Evolutionary conservation across 2,888 invertebrate genomes (phyloP).

Genomic region (Ectropis crepuscularia): DNA sequence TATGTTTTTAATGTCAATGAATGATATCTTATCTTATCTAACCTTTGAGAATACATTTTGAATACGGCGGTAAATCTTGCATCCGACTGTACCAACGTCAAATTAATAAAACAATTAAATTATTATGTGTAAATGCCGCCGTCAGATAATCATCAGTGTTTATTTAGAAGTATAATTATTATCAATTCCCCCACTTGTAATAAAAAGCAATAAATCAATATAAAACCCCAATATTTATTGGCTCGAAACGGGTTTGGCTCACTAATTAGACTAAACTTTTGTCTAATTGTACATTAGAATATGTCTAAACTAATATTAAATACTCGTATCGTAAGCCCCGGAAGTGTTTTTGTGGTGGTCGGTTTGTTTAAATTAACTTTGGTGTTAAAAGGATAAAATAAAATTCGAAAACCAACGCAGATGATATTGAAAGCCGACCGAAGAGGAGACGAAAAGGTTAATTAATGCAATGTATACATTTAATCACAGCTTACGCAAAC

Average conservation of each 20-base stretch:
- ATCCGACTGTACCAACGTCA: slow-evolving; percentile 12
- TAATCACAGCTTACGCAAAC: too few relatives aligned
- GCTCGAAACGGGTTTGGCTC: slow-evolving; percentile 23
- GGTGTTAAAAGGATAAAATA: too few relatives aligned
- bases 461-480: too few relatives aligned
- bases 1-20: too few relatives aligned
- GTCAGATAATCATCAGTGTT: slow-evolving; percentile 40
- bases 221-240: slow-evolving; percentile 18
- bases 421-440: too few relatives aligned
- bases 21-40: too few relatives aligned
- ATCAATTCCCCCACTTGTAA: slow-evolving; percentile 15
- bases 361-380: too few relatives aligned
- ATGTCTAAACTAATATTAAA: neutral
- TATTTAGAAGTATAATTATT: slow-evolving; percentile 21
- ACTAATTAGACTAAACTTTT: slow-evolving; percentile 17
- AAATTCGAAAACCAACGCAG: too few relatives aligned
- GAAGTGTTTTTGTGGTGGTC: too few relatives aligned
- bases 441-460: too few relatives aligned
- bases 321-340: too few relatives aligned
- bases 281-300: neutral
- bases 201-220: slow-evolving; percentile 28
- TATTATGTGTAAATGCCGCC: slow-evolving; percentile 42
- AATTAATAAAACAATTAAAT: slow-evolving; percentile 39
- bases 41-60: too few relatives aligned
- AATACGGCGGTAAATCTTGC: neutral